Base-by-base conservation (phyloP, 2,113 vertebrate genomes). In the Lepus europaeus region DNA sequence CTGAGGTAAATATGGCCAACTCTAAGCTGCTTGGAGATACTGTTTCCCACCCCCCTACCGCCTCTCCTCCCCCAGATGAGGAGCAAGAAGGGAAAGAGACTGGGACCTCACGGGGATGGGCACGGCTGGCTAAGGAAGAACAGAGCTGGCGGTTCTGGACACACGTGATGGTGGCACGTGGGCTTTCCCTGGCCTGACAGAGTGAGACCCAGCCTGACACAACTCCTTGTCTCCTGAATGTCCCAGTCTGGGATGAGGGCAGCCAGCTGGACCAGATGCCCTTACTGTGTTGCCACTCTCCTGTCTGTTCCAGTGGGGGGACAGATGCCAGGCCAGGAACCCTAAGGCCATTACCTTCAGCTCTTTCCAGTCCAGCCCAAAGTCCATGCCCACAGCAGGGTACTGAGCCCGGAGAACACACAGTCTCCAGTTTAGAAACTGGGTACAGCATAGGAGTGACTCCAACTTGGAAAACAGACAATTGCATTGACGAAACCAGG, bases 1-100 rank as follows among this genome's bases (percentile, higher is more conserved):
- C 97, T 97, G 97, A 97, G 97, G 97, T 97, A 97, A 97, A 81
- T 85, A 85, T 33, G 91, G 96, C 97, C 95, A 63, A 96, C 95
- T 96, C 94, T 94, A 97, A 97, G 97, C 97, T 95, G 97, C 97
- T 95, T 90, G 92, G 95, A 97, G 95, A 97, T 59, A 22, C 83
- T 83, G 90, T 74, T 88, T 90, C 94, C 90, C 84, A 3, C 31
- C 63, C 89, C 91, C 92, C 93, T 82, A n/a, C n/a, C 79, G 92
- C 90, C 49, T 51, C 9, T 73, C 59, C 68, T 91, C 90, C 49
- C 33, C 33, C 25, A 27, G 29, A 6, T 73, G 31, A 89, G 85
- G 78, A 80, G 66, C 49, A 36, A 76, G 87, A 79, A 78, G 80
- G 94, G 89, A 49, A 91, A 87, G 81, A 82, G 80, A 74, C 80